Evolutionary conservation across 1,140 invertebrate genomes (phyloP), one percentile per base, ranked within the genome.

Genomic region (Drosophila lini): DNA sequence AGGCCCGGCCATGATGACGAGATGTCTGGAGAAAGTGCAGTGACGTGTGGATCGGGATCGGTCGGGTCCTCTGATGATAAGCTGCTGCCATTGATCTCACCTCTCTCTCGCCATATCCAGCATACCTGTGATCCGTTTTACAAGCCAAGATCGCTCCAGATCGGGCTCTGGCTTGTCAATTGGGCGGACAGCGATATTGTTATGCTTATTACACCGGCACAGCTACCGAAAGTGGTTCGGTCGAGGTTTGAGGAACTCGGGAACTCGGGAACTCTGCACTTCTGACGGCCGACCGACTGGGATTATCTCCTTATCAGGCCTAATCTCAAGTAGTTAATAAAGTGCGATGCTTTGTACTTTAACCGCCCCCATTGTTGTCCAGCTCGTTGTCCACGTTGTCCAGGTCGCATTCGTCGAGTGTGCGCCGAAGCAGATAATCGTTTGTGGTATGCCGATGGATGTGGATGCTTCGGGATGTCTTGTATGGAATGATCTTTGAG

Each of bases 311-410:
- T 91, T 91, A 91, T 91, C 90, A 88, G 85, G 71, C 90, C 80
- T 91, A 91, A 91, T 91, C 90, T 91, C 90, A 91, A 91, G 90
- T 91, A 91, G 90, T 91, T 91, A 91, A 91, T 91, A 91, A 91
- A 91, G 90, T 91, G 90, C 90, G 78, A 84, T 80, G 83, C 90
- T 91, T 91, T 91, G 90, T 91, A 81, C 76, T 91, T 82, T 70
- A 81, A 79, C 90, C 90, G 90, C 80, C 78, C 53, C 73, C 76
- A 86, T 91, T 90, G 82, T 91, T 52, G 42, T 56, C 63, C 53
- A 45, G 62, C 57, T 55, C 22, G 36, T 25, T 52, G 73, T 61
- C 48, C 57, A 53, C 67, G 19, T 44, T 57, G 80, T 67, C 60
- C 57, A 52, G 56, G 28, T 64, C 80, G 74, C 64, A 58, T 76